phyloP scores from a whole-genome alignment of 2,888 invertebrate genomes.

The Drosophila conformis region DNA sequence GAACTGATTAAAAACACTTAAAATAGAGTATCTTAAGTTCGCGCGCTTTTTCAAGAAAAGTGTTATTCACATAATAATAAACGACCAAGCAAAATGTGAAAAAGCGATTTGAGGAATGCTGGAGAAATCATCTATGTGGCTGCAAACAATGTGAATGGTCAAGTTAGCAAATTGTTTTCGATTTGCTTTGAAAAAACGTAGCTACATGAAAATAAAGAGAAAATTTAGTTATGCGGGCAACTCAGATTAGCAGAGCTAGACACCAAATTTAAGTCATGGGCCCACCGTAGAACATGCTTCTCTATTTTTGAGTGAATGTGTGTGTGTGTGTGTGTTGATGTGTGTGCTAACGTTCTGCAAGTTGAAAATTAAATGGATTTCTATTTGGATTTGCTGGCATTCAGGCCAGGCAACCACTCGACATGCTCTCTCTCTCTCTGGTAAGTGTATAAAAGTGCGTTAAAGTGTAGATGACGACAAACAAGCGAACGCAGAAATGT shows the following conservation, averaged over 20 bases:
- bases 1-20: not conserved
- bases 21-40: not conserved
- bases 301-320: not conserved
- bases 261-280: conserved; percentile 1
- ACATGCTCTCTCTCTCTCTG: conserved; percentile 51
- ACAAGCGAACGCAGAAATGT: conserved; percentile 34
- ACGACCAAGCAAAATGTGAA: not conserved
- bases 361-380: conserved; percentile 80
- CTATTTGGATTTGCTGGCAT: conserved; percentile 66
- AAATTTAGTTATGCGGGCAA: conserved; percentile 22
- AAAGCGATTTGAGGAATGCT: conserved; percentile 1
- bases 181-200: conserved; percentile 21
- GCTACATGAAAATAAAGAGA: conserved; percentile 19
- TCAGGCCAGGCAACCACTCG: conserved; percentile 49
- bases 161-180: conserved; percentile 29
- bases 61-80: not conserved
- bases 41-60: not conserved
- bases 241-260: conserved; percentile 1
- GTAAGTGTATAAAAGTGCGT: conserved; percentile 63
- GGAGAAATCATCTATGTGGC: not conserved
- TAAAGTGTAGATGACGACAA: conserved; percentile 58
- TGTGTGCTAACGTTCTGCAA: conserved; percentile 64
- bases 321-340: conserved; percentile 11
- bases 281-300: conserved; percentile 2
- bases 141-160: conserved; percentile 22